Percentiles rank a stretch among this genome's conserved stretches.
These are phyloP conservation scores for Chloropsis cyanopogon DNA, from an alignment of 2,113 vertebrate genomes.

Conservation along the genomic window DNA sequence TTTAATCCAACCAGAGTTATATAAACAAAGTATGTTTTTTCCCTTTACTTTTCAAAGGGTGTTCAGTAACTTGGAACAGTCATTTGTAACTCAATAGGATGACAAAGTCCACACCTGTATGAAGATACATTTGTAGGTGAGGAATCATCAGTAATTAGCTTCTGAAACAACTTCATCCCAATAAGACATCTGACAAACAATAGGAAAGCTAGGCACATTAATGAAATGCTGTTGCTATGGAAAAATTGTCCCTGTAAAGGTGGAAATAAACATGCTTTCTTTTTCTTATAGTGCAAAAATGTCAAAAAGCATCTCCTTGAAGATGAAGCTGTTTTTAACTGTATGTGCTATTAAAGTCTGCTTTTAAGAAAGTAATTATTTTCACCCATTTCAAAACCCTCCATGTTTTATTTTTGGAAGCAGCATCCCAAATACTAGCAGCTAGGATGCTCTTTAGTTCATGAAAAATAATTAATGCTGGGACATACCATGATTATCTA, in stretches of 20 bases:
- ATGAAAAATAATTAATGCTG: neutral
- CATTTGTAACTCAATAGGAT: neutral
- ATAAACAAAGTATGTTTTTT: neutral
- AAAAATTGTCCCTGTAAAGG: neutral
- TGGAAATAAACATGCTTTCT: neutral
- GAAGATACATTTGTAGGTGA: neutral
- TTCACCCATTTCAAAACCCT: neutral
- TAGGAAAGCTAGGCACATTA: neutral
- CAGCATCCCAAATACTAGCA: neutral
- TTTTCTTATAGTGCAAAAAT: neutral
- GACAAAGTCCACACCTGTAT: neutral
- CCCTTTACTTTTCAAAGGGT: neutral
- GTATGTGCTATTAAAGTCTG: neutral
- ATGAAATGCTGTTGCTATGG: constrained; percentile 36
- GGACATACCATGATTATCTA: neutral
- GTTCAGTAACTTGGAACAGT: neutral
- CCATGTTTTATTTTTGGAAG: neutral
- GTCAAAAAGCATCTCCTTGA: neutral
- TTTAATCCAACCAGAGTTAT: neutral
- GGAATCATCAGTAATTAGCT: neutral
- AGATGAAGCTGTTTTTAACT: neutral
- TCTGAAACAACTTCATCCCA: constrained; percentile 31
- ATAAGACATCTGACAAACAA: constrained; percentile 40
- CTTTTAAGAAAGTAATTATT: neutral
- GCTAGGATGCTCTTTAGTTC: neutral